A percentile compares a stretch with the other conserved stretches of the same genome.
Evolutionary conservation across 1,140 invertebrate genomes (phyloP).

Genomic region (Macrocentrus cingulum): DNA sequence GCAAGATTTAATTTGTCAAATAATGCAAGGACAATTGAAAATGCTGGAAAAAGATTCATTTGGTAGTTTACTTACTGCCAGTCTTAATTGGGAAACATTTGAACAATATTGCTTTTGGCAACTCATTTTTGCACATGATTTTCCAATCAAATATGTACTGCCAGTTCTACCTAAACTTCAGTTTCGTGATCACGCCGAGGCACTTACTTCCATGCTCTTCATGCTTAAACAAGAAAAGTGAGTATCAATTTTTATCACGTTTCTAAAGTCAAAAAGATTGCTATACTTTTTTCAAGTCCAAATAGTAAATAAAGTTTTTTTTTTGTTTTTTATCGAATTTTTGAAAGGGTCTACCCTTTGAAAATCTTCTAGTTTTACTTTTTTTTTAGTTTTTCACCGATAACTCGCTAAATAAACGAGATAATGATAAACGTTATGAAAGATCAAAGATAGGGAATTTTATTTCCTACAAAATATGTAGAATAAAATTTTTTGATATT

Average conservation of each 20-base stretch:
- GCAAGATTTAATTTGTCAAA: conserved; percentile 85
- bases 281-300: conserved; percentile 10
- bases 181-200: conserved; percentile 86
- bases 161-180: conserved; percentile 88
- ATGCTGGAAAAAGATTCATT: conserved; percentile 79
- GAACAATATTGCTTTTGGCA: conserved; percentile 98
- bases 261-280: neutral
- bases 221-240: conserved; percentile 89
- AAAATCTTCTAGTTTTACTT: too few relatives aligned
- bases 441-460: too few relatives aligned
- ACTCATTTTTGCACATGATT: conserved; percentile 88
- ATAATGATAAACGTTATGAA: too few relatives aligned
- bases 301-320: too few relatives aligned
- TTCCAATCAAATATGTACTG: conserved; percentile 85
- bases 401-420: too few relatives aligned
- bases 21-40: conserved; percentile 83
- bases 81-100: conserved; percentile 92
- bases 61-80: conserved; percentile 73
- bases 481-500: too few relatives aligned
- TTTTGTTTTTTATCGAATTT: too few relatives aligned
- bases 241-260: conserved; percentile 37
- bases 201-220: conserved; percentile 85
- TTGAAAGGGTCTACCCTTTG: too few relatives aligned
- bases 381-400: too few relatives aligned
- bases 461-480: too few relatives aligned